Conservation (phyloP, 92 coral and sea anemone species). For the Nematostella vectensis region DNA sequence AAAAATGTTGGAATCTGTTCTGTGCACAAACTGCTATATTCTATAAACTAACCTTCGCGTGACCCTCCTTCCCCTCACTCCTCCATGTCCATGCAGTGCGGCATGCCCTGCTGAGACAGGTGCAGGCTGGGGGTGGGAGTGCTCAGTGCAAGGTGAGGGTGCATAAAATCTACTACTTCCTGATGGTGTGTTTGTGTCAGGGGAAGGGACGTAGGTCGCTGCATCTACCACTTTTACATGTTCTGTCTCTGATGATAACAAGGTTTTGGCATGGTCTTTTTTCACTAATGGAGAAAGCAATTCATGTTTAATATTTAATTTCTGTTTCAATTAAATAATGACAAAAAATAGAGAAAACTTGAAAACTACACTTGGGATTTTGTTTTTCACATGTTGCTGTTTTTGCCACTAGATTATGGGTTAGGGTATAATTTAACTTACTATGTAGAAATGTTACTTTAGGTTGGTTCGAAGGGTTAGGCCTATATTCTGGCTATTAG, state of each 20-base stretch:
- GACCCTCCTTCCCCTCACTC: conserved; percentile 23
- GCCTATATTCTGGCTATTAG: no score
- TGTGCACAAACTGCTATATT: neutral
- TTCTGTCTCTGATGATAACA: conserved; percentile 74
- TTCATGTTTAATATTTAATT: conserved; percentile 1
- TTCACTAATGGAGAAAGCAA: conserved; percentile 31
- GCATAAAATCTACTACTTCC: conserved; percentile 1
- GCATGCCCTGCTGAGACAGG: conserved; percentile 7
- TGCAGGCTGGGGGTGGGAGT: neutral
- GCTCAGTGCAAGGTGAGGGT: conserved; percentile 8
- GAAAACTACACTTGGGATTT: no score
- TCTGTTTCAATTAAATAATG: neutral
- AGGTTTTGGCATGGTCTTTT: conserved; percentile 51
- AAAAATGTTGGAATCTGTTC: no score
- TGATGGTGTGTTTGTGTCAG: conserved; percentile 25
- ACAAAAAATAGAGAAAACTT: no score
- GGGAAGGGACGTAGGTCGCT: conserved; percentile 74
- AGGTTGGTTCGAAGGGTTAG: no score
- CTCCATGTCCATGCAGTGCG: conserved; percentile 15
- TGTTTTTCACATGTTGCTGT: no score
- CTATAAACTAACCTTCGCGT: conserved; percentile 49
- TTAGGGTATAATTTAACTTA: no score
- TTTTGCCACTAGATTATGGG: no score
- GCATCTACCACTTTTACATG: conserved; percentile 92
- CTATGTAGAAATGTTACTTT: no score